Evolutionary conservation across 1,140 invertebrate species (phyloP), one percentile per base, ranked within the genome.

Genomic region (Oppia nitens): DNA sequence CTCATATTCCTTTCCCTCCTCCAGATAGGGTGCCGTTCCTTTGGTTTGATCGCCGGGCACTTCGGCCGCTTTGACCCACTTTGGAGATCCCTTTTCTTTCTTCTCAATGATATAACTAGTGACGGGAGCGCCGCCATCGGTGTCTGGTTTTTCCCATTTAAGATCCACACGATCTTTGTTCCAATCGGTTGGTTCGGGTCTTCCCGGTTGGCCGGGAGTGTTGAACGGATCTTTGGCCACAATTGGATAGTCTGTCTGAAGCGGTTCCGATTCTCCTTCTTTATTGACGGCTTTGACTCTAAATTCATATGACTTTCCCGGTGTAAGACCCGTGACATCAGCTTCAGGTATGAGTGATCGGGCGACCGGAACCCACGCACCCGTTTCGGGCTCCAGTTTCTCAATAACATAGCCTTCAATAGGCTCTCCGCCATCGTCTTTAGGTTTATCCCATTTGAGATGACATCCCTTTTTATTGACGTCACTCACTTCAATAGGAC

Each of bases 241-340:
- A 1, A 81, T 89, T 47, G 86, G 80, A 14, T 78, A 74, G 2
- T 86, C 81, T 1, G 88, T 89, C 64, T 87, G 84, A 11, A 92
- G 68, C 21, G 88, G 85, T 64, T 97, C 92, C 40, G 91, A 94
- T 70, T 94, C 88, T 21, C 96, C 96, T 72, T 97, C 90, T 68
- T 91, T 91, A 70, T 99, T 99, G 17, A 97, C 90, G 24, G 96
- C 96, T 65, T 87, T 85, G 0, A 99, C 94, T 48, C 95, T 78
- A 81, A 99, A 99, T 76, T 96, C 95, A 74, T 99, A 99, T 4
- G 87, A 86, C 72, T 98, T 96, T 52, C 93, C 88, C 72, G 94
- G 86, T 65, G 87, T 81, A 27, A 94, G 74, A 12, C 88, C 87
- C 21, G 81, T 84, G 2, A 93, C 79, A 63, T 85, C 87, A 2